Percentiles rank a stretch among this genome's conserved stretches.
These are phyloP conservation scores for Ceyx cyanopectus DNA, from an alignment of 2,113 vertebrate genomes.

Conservation along the genomic window DNA sequence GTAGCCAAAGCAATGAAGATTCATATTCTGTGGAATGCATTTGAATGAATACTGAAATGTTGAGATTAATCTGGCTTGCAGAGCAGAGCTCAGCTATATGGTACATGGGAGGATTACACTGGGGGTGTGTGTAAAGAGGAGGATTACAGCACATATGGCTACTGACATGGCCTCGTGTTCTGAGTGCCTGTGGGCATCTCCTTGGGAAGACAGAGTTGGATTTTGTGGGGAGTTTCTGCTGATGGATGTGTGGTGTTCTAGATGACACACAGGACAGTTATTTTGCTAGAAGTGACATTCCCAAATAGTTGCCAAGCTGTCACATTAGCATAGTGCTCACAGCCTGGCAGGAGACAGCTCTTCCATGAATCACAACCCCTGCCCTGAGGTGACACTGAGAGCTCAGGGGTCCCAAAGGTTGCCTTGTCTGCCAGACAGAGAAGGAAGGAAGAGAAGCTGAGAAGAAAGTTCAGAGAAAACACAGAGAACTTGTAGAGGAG, in stretches of 20 bases:
- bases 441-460: neutral
- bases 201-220: constrained; percentile 11
- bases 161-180: neutral
- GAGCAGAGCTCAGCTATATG: constrained; percentile 15
- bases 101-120: constrained; percentile 21
- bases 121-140: neutral
- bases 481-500: neutral
- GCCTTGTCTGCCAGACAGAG: neutral
- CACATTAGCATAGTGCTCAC: neutral
- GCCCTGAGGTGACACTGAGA: neutral
- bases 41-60: constrained; percentile 20
- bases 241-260: neutral
- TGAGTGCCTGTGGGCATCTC: neutral
- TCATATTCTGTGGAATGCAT: neutral
- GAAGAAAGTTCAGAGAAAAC: neutral
- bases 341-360: neutral
- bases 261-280: neutral
- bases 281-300: constrained; percentile 29
- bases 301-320: constrained; percentile 19
- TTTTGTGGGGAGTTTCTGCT: neutral
- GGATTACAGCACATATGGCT: constrained; percentile 17
- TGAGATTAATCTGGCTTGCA: constrained; percentile 19
- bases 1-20: constrained; percentile 16
- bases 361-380: neutral
- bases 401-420: neutral